A percentile compares a stretch with the other conserved stretches of the same genome.
Conservation (phyloP, 2,113 vertebrate genomes). For the Elephantulus edwardii region DNA sequence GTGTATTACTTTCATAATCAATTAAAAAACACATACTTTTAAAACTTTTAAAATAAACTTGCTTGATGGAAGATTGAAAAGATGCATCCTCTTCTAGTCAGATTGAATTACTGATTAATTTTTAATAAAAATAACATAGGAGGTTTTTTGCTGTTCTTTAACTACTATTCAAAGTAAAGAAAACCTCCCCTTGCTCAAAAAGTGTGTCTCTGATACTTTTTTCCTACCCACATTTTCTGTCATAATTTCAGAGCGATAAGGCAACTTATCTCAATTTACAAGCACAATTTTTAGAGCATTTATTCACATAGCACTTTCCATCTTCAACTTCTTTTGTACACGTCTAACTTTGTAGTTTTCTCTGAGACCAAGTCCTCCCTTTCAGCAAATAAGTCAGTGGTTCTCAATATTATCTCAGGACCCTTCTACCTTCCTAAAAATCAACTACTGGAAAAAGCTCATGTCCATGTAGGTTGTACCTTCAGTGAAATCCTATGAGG, state of each 20-base stretch:
- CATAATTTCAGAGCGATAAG: not conserved
- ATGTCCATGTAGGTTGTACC: not conserved
- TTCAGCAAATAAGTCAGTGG: not conserved
- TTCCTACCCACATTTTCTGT: not conserved
- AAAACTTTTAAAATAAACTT: slow-evolving; percentile 1
- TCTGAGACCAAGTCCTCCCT: not conserved
- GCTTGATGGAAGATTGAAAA: not conserved
- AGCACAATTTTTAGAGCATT: not conserved
- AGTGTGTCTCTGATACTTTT: not conserved
- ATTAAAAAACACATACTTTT: not conserved
- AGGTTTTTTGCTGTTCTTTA: too few species aligned
- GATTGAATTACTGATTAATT: not conserved
- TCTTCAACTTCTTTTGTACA: fast-evolving
- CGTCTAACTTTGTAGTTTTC: not conserved
- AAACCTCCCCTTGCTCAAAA: not conserved
- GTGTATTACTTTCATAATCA: not conserved
- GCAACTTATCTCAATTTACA: not conserved
- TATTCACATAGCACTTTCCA: not conserved
- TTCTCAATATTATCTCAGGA: not conserved
- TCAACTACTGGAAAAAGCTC: not conserved
- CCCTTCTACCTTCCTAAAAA: not conserved
- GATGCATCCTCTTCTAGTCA: not conserved
- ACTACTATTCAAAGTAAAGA: not conserved
- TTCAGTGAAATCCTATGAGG: not conserved
- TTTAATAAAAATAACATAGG: not conserved